Percentiles rank a stretch among this genome's conserved stretches.
Evolutionary conservation across 2,797 vertebrate species (phyloP).

Genomic region (Ceyx erithaca): DNA sequence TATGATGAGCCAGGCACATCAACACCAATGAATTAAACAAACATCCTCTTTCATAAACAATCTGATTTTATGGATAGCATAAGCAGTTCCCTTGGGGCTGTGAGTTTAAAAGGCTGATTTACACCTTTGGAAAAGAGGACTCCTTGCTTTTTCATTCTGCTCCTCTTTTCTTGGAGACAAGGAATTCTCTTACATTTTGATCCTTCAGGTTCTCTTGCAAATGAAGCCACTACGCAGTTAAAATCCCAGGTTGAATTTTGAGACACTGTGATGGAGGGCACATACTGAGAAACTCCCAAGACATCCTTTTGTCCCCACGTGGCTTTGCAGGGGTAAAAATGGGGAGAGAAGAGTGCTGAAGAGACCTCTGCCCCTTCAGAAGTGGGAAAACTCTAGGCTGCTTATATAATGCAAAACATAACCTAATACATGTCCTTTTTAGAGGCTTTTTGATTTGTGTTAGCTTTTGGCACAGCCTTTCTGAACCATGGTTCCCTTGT

Average conservation of each 20-base stretch:
- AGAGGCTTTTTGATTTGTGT: neutral
- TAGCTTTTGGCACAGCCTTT: neutral
- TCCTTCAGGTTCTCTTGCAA: neutral
- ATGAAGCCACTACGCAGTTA: neutral
- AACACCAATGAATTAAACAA: neutral
- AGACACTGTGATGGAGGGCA: neutral
- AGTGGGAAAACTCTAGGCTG: too few relatives aligned
- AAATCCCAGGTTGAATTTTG: neutral
- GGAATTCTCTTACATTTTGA: neutral
- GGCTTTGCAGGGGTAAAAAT: neutral
- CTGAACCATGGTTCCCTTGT: neutral
- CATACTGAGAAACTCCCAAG: neutral
- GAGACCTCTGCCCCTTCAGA: too few relatives aligned
- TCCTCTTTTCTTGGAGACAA: neutral
- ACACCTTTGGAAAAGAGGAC: neutral
- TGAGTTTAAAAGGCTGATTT: constrained; percentile 15
- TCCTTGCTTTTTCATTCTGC: neutral
- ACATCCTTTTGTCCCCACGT: neutral
- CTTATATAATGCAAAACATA: neutral
- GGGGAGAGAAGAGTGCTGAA: too few relatives aligned
- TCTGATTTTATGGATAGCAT: neutral
- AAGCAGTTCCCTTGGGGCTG: neutral
- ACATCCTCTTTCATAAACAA: constrained; percentile 6
- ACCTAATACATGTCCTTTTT: neutral
- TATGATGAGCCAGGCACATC: neutral